Base-by-base conservation (phyloP, 1,140 invertebrate genomes). In the Lordiphosa clarofinis region DNA sequence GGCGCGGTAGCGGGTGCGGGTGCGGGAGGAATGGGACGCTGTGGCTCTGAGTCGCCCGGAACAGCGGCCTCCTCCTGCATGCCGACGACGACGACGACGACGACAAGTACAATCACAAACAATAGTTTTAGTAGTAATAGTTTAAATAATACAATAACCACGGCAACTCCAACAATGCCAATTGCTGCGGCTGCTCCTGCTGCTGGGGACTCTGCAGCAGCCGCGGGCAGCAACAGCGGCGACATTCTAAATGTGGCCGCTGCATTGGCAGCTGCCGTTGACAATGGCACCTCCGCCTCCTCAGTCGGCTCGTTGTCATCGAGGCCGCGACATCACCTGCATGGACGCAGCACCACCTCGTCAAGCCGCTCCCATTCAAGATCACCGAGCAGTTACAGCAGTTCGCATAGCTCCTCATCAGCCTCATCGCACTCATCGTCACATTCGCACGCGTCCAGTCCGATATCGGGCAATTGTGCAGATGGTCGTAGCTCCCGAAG, bases 351-450 rank as follows among this genome's bases (percentile, higher is more conserved):
- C 70, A 87, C 87, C 39, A 90, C 90, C 43, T 91, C 90, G 53
- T 91, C 90, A 48, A 90, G 90, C 69, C 87, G 90, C 62, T 90
- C 90, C 49, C 90, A 93, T 89, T 89, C 90, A 70, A 64, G 91
- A 84, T 84, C 88, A 12, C 88, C 88, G 60, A 89, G 88, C 59
- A 89, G 88, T 50, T 89, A 89, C 49, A 89, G 88, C 66, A 89
- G 88, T 31, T 89, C 88, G 39, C 87, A 89, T 39, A 88, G 87
- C 69, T 84, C 81, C 43, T 88, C 86, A 8, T 88, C 86, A 47
- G 76, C 79, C 56, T 84, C 78, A 39, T 87, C 81, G 39, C 79
- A 87, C 56, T 75, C 91, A 89, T 88, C 88, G 15, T 87, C 84
- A 48, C 81, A 89, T 72, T 89, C 87, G 72, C 87, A 89, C 73